A percentile compares a stretch with the other conserved stretches of the same genome.
These are phyloP conservation scores for Suillia variegata DNA, from an alignment of 2,888 invertebrate species.

Conservation along the genomic window DNA sequence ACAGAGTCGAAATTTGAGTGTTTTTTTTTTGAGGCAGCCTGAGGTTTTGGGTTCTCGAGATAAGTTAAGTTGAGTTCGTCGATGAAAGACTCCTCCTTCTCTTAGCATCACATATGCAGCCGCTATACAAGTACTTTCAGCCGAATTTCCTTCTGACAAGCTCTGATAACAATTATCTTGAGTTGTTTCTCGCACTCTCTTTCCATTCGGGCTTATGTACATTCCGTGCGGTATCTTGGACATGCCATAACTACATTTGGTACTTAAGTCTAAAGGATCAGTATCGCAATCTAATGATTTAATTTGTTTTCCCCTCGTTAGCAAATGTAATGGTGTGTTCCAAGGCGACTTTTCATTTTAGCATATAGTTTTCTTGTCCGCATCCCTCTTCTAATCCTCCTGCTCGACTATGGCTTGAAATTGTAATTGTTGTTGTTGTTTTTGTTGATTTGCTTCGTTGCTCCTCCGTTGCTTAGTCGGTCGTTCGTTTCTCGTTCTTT, in stretches of 20 bases:
- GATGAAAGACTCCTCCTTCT: constrained; percentile 34
- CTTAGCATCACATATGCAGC: too few species aligned
- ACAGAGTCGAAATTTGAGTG: constrained; percentile 31
- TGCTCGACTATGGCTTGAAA: too few species aligned
- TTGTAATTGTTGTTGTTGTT: too few species aligned
- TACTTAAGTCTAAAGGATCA: constrained; percentile 53
- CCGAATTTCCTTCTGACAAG: constrained; percentile 27
- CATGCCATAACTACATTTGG: constrained; percentile 27
- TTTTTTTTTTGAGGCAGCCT: constrained; percentile 12
- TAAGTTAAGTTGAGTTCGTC: too few species aligned
- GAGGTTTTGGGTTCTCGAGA: too few species aligned
- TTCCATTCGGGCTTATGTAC: constrained; percentile 25
- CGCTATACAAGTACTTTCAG: too few species aligned
- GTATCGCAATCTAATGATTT: constrained; percentile 61
- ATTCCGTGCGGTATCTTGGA: constrained; percentile 18
- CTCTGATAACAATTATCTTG: constrained; percentile 14
- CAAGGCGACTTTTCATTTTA: constrained; percentile 39
- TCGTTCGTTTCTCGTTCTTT: too few species aligned
- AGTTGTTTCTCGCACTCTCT: neutral
- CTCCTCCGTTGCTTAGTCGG: constrained; percentile 16
- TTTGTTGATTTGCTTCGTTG: too few species aligned
- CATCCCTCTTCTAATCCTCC: neutral
- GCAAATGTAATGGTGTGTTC: constrained; percentile 59
- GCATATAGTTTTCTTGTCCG: neutral
- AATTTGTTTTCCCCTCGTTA: constrained; percentile 61